phyloP scores from a whole-genome alignment of 2,888 invertebrate genomes.

The Archips xylosteana region DNA sequence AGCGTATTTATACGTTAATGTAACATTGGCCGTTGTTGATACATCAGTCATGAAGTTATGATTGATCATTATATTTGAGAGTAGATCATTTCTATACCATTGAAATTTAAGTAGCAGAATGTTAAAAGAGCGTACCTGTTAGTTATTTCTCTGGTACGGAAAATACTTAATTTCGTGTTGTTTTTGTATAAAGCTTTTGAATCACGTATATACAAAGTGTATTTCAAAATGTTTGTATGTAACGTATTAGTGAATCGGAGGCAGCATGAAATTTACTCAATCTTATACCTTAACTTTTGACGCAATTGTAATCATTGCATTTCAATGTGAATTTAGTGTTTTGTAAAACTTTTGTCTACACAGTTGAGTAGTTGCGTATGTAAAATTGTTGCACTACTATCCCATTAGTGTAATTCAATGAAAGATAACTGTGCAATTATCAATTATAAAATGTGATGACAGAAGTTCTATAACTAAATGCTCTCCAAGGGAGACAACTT shows the following conservation, averaged over 20 bases:
- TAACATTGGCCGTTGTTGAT: not conserved
- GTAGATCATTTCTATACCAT: not conserved
- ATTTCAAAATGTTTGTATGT: constrained; percentile 1
- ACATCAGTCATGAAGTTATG: not conserved
- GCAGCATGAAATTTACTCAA: constrained; percentile 1
- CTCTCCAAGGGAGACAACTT: not conserved
- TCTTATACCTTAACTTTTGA: not conserved
- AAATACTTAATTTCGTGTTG: not conserved
- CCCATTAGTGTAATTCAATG: not conserved
- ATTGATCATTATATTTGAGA: not conserved
- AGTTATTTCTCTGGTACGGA: not conserved
- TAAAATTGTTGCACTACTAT: not conserved
- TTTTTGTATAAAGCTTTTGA: constrained; percentile 2
- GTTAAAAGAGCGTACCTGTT: not conserved
- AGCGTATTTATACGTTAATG: constrained; percentile 2
- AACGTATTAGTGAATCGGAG: not conserved
- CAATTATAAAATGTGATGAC: not conserved
- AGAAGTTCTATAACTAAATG: not conserved
- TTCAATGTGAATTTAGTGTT: not conserved
- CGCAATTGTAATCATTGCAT: constrained; percentile 1
- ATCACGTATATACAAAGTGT: not conserved
- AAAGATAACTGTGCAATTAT: not conserved
- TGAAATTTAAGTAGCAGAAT: not conserved
- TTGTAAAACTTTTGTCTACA: constrained; percentile 13
- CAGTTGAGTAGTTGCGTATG: not conserved